Percentiles rank a stretch among this genome's conserved stretches.
phyloP scores from a whole-genome alignment of 1,140 invertebrate species.

The Anadara kagoshimensis region DNA sequence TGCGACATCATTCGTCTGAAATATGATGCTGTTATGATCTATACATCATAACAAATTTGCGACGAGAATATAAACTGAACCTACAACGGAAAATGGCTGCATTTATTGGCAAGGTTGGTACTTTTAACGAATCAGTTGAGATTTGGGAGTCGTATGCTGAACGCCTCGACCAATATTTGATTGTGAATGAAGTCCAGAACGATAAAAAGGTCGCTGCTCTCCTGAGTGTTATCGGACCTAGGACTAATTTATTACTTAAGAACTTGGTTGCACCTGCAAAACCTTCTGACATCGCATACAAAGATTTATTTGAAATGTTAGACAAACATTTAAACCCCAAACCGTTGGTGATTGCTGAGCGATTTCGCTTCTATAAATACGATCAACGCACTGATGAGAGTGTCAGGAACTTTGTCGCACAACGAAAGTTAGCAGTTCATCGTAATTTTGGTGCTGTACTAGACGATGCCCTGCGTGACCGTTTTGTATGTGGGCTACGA shows the following conservation, averaged over 20 bases:
- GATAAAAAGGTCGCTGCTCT: conserved; percentile 1
- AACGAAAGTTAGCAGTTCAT: conserved; percentile 1
- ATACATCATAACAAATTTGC: too few relatives aligned
- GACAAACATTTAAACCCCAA: neutral
- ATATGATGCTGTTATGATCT: too few relatives aligned
- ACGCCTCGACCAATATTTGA: conserved; percentile 5
- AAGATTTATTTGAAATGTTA: neutral
- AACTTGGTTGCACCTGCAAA: neutral
- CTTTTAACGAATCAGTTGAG: neutral
- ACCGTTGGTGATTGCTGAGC: conserved; percentile 12
- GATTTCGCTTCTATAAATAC: conserved; percentile 1
- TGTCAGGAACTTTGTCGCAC: neutral
- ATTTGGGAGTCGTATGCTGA: conserved; percentile 13
- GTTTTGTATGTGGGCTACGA: conserved; percentile 33
- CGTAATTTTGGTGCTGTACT: too few relatives aligned
- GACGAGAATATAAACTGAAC: neutral
- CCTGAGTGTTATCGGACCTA: neutral
- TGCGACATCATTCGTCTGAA: too few relatives aligned
- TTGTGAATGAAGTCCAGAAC: neutral
- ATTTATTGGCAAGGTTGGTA: conserved; percentile 8
- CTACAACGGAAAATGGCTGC: conserved; percentile 5
- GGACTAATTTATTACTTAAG: neutral
- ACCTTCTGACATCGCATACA: neutral
- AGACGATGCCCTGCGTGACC: conserved; percentile 16
- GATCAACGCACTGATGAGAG: neutral